phyloP scores from a whole-genome alignment of 2,888 invertebrate genomes.

The Baronia brevicornis region DNA sequence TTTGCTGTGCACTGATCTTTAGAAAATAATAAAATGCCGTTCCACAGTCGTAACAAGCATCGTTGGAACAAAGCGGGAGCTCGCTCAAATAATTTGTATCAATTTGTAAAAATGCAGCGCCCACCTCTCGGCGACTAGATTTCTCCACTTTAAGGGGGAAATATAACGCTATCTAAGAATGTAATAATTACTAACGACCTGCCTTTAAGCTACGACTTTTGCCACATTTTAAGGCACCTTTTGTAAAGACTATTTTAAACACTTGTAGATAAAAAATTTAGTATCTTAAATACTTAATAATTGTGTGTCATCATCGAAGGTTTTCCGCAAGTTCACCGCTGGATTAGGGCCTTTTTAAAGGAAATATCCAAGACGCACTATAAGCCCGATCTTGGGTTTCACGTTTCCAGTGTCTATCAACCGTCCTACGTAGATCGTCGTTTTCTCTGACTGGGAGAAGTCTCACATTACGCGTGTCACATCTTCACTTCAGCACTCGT shows the following conservation, averaged over 20 bases:
- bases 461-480: too few relatives aligned
- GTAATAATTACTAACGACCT: slow-evolving; percentile 57
- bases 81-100: slow-evolving; percentile 76
- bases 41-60: slow-evolving; percentile 72
- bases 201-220: slow-evolving; percentile 24
- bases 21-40: slow-evolving; percentile 72
- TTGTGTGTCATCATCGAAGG: too few relatives aligned
- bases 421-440: too few relatives aligned
- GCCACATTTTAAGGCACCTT: slow-evolving; percentile 8
- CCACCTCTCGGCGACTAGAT: slow-evolving; percentile 35
- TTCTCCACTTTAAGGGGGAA: slow-evolving; percentile 28
- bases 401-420: too few relatives aligned
- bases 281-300: too few relatives aligned
- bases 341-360: too few relatives aligned
- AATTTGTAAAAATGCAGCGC: slow-evolving; percentile 74
- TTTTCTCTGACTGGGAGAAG: too few relatives aligned
- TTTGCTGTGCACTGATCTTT: slow-evolving; percentile 28
- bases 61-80: slow-evolving; percentile 72
- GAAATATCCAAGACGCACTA: too few relatives aligned
- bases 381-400: too few relatives aligned
- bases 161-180: slow-evolving; percentile 41
- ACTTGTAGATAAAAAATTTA: background rate
- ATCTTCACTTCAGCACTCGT: too few relatives aligned
- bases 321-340: too few relatives aligned
- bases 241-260: slow-evolving; percentile 2